Conservation (phyloP, 2,113 vertebrate genomes). For the Tauraco erythrolophus region DNA sequence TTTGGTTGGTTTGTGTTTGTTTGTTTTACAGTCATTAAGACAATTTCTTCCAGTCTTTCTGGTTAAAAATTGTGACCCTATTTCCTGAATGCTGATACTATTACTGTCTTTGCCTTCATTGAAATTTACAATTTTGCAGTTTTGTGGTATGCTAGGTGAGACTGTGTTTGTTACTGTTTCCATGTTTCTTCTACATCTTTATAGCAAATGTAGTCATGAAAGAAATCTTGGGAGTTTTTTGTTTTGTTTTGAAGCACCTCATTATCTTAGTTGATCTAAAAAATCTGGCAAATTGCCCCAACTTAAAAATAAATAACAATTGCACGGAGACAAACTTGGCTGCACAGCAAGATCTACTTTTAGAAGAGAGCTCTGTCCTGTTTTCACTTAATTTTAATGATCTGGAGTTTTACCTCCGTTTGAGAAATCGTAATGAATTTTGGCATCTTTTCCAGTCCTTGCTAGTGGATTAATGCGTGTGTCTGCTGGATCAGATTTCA, state of each 20-base stretch:
- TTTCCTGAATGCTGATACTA: background rate
- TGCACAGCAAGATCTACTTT: background rate
- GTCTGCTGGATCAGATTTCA: conserved; percentile 33
- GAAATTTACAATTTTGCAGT: background rate
- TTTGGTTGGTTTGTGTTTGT: background rate
- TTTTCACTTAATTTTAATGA: conserved; percentile 16
- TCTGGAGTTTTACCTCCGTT: background rate
- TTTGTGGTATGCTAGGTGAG: background rate
- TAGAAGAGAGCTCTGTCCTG: background rate
- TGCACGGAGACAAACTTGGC: background rate
- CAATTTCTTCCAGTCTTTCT: background rate
- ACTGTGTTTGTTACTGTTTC: background rate
- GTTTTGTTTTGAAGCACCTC: background rate
- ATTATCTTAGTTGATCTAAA: background rate
- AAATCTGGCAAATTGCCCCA: background rate
- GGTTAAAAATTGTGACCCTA: background rate
- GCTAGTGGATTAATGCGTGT: background rate
- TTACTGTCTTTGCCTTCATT: background rate
- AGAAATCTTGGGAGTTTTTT: background rate
- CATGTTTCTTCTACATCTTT: background rate
- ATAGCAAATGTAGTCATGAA: background rate
- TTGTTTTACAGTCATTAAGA: background rate
- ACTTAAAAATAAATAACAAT: conserved; percentile 30
- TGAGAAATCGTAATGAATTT: background rate
- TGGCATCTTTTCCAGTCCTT: background rate